These are phyloP conservation scores for Dolichopus griseipennis DNA, from an alignment of 2,888 invertebrate species.

Conservation along the genomic window DNA sequence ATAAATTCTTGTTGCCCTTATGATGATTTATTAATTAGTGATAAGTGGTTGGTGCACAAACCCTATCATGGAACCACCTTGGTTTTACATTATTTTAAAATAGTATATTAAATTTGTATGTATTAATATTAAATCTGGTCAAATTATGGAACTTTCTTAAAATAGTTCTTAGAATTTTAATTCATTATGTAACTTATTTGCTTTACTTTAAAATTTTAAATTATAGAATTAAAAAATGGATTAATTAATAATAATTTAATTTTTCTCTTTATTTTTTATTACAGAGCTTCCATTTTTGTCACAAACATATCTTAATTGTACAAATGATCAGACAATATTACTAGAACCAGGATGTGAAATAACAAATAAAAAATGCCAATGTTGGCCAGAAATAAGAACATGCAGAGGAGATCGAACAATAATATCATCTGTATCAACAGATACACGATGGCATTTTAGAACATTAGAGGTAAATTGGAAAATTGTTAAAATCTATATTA, in stretches of 20 bases:
- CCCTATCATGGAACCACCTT: too few relatives aligned
- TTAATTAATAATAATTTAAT: not conserved
- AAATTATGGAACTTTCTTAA: too few relatives aligned
- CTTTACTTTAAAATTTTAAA: too few relatives aligned
- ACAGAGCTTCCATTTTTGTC: conserved; percentile 35
- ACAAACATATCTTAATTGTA: conserved; percentile 34
- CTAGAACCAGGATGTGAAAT: conserved; percentile 42
- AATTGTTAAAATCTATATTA: not conserved
- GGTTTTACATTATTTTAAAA: too few relatives aligned
- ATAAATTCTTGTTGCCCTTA: too few relatives aligned
- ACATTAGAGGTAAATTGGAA: conserved; percentile 35
- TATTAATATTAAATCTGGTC: too few relatives aligned
- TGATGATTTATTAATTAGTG: too few relatives aligned
- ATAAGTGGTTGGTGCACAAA: too few relatives aligned
- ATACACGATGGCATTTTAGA: conserved; percentile 41
- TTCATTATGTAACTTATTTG: too few relatives aligned
- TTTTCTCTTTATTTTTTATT: conserved; percentile 15
- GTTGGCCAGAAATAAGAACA: conserved; percentile 40
- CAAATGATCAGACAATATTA: conserved; percentile 37
- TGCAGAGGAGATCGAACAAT: conserved; percentile 32
- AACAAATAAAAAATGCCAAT: conserved; percentile 42
- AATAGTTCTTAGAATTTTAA: too few relatives aligned
- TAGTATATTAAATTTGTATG: too few relatives aligned
- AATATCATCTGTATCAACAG: conserved; percentile 27
- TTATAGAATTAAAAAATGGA: too few relatives aligned